Evolutionary conservation across 2,888 invertebrate species (phyloP), one percentile per base, ranked within the genome.

Genomic region (Dyspetes luteomarginatus): DNA sequence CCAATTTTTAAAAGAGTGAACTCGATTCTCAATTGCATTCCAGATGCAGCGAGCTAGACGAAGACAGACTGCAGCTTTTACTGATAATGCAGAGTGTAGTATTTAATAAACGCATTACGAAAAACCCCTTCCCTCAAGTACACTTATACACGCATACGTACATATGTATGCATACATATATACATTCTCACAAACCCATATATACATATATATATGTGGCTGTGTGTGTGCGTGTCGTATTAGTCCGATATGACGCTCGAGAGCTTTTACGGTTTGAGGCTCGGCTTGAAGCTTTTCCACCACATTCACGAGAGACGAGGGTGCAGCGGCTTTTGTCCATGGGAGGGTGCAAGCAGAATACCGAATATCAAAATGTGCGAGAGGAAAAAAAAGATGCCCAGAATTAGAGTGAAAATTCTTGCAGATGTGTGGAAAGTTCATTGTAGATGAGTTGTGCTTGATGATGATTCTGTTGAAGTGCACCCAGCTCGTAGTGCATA

Each of bases 201-300:
- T n/a, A n/a, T n/a, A n/a, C n/a, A n/a, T n/a, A n/a, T n/a, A n/a
- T n/a, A n/a, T 36, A 36, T 12, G 45, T 45, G 28, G 26, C 19
- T 48, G 30, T 50, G 36, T 36, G 15, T 5, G 19, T 7, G n/a
- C 7, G 36, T 15, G 17, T 24, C 22, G 52, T 41, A 15, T 19
- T 26, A 5, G 22, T 62, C 62, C 19, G 78, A 67, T 64, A 26
- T 5, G 28, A 36, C 50, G 52, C 65, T 76, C 45, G 71, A 17
- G 76, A 55, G 86, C 88, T 88, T 88, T 89, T 86, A 88, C 83
- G 81, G 85, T 87, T 87, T 84, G 80, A 81, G 81, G 86, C 87
- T 87, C 83, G 81, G 85, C 86, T 87, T 84, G 80, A 81, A 82
- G 86, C 87, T 87, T 88, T 88, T 86, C 85, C 75, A 81, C 76